phyloP scores from a whole-genome alignment of 2,888 invertebrate genomes.

The Pardosa pseudoannulata region DNA sequence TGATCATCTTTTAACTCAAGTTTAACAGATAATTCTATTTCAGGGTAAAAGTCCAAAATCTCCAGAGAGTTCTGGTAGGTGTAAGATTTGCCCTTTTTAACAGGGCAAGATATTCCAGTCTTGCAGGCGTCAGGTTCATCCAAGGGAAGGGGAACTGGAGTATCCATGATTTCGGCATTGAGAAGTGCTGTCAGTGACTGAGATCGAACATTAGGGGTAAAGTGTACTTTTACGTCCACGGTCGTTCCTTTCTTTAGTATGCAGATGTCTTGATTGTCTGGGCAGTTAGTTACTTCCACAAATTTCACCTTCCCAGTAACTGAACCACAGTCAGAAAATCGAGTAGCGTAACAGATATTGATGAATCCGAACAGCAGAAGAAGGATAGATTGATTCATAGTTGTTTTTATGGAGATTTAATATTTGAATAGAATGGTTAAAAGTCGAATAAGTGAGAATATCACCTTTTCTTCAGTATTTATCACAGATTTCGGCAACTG shows the following conservation, averaged over 20 bases:
- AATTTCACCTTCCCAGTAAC: constrained; percentile 2
- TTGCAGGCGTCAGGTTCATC: constrained; percentile 44
- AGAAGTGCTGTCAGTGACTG: constrained; percentile 30
- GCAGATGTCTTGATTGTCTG: constrained; percentile 19
- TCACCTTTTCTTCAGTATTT: too few species aligned
- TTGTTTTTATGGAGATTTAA: too few species aligned
- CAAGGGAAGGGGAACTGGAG: constrained; percentile 31
- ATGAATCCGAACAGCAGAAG: neutral
- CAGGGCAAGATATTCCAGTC: constrained; percentile 38
- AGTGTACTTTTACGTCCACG: constrained; percentile 18
- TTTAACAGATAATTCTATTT: constrained; percentile 27
- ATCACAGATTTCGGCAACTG: too few species aligned
- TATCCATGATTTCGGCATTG: constrained; percentile 36
- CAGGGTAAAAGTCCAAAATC: constrained; percentile 41
- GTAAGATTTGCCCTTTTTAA: constrained; percentile 23
- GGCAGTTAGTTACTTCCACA: constrained; percentile 33
- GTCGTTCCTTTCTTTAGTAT: constrained; percentile 22
- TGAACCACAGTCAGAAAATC: constrained; percentile 46
- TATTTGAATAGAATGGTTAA: too few species aligned
- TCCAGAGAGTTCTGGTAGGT: constrained; percentile 29
- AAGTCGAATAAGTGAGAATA: too few species aligned
- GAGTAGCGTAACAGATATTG: neutral
- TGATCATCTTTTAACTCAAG: constrained; percentile 42
- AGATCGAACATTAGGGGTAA: constrained; percentile 14
- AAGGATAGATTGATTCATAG: neutral